Conservation (phyloP, 2,113 vertebrate genomes). For the Peromyscus californicus region DNA sequence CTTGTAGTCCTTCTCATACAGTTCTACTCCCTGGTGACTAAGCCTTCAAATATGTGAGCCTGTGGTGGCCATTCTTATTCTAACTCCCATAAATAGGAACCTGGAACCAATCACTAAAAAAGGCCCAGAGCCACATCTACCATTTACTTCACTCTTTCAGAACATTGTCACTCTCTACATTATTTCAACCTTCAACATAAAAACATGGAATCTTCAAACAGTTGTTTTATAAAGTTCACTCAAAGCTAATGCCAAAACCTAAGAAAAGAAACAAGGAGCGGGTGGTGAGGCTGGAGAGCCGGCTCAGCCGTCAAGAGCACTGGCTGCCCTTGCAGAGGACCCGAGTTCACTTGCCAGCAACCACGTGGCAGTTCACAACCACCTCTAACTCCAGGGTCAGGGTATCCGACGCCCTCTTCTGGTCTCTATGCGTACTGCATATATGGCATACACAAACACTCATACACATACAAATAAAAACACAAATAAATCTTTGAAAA, state of each 20-base stretch:
- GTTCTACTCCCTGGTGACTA: neutral
- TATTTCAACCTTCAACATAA: neutral
- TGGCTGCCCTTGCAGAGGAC: neutral
- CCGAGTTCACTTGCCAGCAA: neutral
- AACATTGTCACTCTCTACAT: neutral
- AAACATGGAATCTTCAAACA: neutral
- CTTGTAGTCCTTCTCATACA: neutral
- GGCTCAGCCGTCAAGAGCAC: neutral
- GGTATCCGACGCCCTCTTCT: neutral
- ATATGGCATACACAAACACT: neutral
- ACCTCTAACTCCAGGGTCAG: neutral
- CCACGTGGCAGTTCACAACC: neutral
- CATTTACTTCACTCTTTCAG: slow-evolving; percentile 26
- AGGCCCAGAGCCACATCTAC: neutral
- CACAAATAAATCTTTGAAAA: neutral
- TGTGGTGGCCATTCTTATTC: neutral
- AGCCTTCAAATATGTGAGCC: neutral
- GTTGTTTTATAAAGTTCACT: slow-evolving; percentile 42
- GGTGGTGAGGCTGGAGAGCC: neutral
- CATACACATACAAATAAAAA: neutral
- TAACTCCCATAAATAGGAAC: neutral
- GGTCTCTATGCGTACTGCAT: neutral
- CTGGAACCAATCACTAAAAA: neutral
- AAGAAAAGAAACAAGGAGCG: neutral
- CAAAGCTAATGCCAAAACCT: slow-evolving; percentile 1